Conservation (phyloP, 2,113 vertebrate genomes). For the Narcine bancroftii region DNA sequence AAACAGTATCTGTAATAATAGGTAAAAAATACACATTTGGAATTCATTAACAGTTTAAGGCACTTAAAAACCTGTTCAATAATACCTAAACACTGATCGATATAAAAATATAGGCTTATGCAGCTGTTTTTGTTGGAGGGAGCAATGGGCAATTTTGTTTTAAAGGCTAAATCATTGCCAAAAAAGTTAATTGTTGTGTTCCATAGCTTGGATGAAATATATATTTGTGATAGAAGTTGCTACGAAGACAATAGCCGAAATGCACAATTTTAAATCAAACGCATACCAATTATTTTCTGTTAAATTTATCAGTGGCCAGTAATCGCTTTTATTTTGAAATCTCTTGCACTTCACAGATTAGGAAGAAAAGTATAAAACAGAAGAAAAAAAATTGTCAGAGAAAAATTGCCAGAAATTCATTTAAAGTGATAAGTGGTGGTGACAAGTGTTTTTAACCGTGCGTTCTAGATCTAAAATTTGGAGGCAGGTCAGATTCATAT, state of each 20-base stretch:
- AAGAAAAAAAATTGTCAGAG: not conserved
- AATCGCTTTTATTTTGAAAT: not conserved
- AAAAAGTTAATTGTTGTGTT: not conserved
- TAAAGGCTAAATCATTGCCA: not conserved
- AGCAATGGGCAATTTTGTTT: not conserved
- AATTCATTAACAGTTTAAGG: conserved; percentile 10
- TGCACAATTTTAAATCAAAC: not conserved
- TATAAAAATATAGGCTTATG: not conserved
- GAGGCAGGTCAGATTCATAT: too few species aligned
- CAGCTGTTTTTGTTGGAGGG: not conserved
- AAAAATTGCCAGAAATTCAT: too few species aligned
- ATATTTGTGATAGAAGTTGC: conserved; percentile 5
- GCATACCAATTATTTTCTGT: not conserved
- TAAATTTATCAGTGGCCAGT: not conserved
- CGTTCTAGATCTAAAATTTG: not conserved
- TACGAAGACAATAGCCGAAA: not conserved
- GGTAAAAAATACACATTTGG: not conserved
- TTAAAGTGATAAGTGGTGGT: too few species aligned
- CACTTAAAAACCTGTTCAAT: conserved; percentile 14
- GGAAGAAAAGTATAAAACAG: not conserved
- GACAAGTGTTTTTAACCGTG: too few species aligned
- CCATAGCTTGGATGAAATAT: not conserved
- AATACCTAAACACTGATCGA: conserved; percentile 3
- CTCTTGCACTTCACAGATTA: not conserved
- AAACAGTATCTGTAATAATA: not conserved